phyloP scores from a whole-genome alignment of 2,797 vertebrate species.

The Galagoides demidoff region DNA sequence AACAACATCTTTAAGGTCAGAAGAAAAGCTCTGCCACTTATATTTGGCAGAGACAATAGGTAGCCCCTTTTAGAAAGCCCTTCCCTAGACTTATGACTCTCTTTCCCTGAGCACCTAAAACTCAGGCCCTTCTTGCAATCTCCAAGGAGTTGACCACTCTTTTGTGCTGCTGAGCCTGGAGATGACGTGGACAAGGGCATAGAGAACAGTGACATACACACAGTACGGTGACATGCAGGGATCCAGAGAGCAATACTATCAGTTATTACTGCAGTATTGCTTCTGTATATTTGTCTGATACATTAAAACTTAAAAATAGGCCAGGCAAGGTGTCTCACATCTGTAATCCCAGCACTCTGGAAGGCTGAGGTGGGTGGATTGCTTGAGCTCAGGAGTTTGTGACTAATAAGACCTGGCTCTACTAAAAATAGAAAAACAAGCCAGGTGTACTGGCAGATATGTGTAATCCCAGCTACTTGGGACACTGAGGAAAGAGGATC shows the following conservation, averaged over 20 bases:
- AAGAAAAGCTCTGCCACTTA: conserved; percentile 3
- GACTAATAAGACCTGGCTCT: too few species aligned
- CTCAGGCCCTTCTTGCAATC: not conserved
- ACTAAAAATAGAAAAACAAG: too few species aligned
- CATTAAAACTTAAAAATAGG: conserved; percentile 6
- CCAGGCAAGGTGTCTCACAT: too few species aligned
- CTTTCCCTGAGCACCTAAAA: not conserved
- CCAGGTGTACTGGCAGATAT: too few species aligned
- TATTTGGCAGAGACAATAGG: not conserved
- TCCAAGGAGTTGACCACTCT: not conserved
- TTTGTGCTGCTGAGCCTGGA: not conserved
- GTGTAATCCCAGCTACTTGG: too few species aligned
- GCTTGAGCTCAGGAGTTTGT: too few species aligned
- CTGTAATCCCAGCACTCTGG: too few species aligned
- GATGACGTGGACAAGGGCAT: not conserved
- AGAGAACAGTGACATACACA: not conserved
- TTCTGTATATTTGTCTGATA: not conserved
- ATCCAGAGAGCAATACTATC: not conserved
- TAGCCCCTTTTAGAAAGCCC: not conserved
- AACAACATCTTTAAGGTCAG: conserved; percentile 94
- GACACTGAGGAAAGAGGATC: too few species aligned
- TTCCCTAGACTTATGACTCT: not conserved
- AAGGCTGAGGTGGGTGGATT: too few species aligned
- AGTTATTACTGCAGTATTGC: not conserved
- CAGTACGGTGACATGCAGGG: not conserved